A percentile compares a stretch with the other conserved stretches of the same genome.
phyloP scores from a whole-genome alignment of 2,113 vertebrate genomes.

The Spermophilus dauricus region DNA sequence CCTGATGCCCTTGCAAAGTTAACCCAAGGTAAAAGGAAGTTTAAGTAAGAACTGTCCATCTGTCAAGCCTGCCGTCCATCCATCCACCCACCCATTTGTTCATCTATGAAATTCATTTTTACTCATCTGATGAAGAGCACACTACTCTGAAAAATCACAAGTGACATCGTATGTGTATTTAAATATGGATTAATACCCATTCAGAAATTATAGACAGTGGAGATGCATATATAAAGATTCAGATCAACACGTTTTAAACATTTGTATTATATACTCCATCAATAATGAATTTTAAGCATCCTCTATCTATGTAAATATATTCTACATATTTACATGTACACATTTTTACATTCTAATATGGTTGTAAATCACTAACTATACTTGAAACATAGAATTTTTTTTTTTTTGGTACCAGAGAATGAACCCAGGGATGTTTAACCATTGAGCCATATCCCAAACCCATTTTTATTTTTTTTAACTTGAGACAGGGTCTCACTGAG shows the following conservation, averaged over 20 bases:
- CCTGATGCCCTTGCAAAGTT: background rate
- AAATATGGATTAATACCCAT: background rate
- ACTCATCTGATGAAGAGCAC: background rate
- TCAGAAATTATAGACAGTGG: background rate
- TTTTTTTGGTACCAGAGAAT: too few relatives aligned
- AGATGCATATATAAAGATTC: conserved; percentile 12
- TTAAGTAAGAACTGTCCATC: background rate
- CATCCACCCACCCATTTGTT: background rate
- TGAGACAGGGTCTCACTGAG: too few relatives aligned
- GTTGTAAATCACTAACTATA: background rate
- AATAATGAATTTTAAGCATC: background rate
- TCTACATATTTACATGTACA: background rate
- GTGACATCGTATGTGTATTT: background rate
- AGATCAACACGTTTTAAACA: background rate
- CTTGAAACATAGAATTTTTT: too few relatives aligned
- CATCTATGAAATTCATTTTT: background rate
- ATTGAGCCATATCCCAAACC: too few relatives aligned
- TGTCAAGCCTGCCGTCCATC: background rate
- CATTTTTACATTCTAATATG: background rate
- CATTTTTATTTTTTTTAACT: too few relatives aligned
- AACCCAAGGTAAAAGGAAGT: background rate
- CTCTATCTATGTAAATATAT: background rate
- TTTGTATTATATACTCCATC: background rate
- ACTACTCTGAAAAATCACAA: background rate
- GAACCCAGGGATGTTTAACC: too few relatives aligned